A percentile compares a stretch with the other conserved stretches of the same genome.
These are phyloP conservation scores for Creontiades dilutus DNA, from an alignment of 2,888 invertebrate genomes.

Conservation along the genomic window DNA sequence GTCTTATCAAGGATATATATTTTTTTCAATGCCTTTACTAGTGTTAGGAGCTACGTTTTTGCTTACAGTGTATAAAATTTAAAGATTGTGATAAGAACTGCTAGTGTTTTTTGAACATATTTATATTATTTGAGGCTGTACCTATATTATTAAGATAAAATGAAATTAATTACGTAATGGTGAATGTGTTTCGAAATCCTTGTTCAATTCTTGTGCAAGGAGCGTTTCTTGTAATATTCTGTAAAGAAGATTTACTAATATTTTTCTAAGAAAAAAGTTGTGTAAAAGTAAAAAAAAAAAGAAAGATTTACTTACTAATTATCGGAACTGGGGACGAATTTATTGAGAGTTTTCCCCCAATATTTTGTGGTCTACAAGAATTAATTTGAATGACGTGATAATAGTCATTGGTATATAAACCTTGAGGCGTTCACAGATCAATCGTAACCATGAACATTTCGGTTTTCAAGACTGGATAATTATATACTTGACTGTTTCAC, in stretches of 20 bases:
- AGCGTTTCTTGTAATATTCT: constrained; percentile 13
- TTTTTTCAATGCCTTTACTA: neutral
- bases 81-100: constrained; percentile 57
- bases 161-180: neutral
- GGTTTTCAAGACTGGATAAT: no score
- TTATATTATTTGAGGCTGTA: constrained; percentile 18
- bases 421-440: neutral
- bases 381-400: neutral
- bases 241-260: constrained; percentile 46
- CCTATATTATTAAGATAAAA: constrained; percentile 4
- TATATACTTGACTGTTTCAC: no score
- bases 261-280: constrained; percentile 41
- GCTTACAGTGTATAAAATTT: constrained; percentile 29
- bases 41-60: neutral
- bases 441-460: no score
- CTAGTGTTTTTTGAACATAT: constrained; percentile 49
- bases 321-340: neutral
- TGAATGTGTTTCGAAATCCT: constrained; percentile 15
- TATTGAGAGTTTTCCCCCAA: neutral
- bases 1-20: neutral
- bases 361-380: neutral
- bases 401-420: neutral
- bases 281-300: constrained; percentile 11
- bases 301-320: neutral
- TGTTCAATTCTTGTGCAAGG: neutral